Percentiles rank a stretch among this genome's conserved stretches.
Conservation (phyloP, 2,113 vertebrate genomes). For the Columba livia region DNA sequence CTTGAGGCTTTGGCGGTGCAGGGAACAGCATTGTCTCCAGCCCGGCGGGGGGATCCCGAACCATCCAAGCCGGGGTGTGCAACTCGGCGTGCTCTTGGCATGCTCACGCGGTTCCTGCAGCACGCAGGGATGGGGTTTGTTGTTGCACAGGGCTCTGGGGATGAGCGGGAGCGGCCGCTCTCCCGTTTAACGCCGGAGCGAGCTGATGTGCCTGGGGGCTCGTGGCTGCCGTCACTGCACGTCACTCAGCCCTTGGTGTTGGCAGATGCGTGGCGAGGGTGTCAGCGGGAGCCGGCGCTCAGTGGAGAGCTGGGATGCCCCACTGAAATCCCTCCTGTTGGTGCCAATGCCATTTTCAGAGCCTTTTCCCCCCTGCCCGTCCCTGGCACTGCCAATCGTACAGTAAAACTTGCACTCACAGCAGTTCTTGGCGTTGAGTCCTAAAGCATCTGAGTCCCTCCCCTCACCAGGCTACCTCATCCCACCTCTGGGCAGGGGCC, state of each 20-base stretch:
- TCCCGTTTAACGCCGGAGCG: fast-evolving
- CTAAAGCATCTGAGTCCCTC: background rate
- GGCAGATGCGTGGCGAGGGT: background rate
- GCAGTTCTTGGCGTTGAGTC: background rate
- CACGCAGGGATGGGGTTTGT: background rate
- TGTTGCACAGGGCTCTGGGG: fast-evolving
- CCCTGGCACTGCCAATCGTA: background rate
- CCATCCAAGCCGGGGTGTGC: background rate
- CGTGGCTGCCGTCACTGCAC: fast-evolving
- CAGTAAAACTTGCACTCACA: background rate
- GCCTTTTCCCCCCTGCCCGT: background rate
- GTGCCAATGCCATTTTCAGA: background rate
- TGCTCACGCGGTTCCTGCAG: background rate
- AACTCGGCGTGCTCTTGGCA: fast-evolving
- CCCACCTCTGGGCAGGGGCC: background rate
- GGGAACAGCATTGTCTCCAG: background rate
- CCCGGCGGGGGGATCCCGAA: background rate
- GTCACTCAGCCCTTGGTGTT: background rate
- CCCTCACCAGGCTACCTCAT: background rate
- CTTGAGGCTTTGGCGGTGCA: fast-evolving
- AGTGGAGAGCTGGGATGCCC: background rate
- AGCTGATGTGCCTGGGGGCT: fast-evolving
- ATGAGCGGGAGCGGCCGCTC: background rate
- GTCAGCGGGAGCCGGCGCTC: background rate
- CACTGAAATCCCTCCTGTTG: background rate